Percentiles rank a stretch among this genome's conserved stretches.
Conservation (phyloP, 2,113 vertebrate species). For the Gadus macrocephalus region DNA sequence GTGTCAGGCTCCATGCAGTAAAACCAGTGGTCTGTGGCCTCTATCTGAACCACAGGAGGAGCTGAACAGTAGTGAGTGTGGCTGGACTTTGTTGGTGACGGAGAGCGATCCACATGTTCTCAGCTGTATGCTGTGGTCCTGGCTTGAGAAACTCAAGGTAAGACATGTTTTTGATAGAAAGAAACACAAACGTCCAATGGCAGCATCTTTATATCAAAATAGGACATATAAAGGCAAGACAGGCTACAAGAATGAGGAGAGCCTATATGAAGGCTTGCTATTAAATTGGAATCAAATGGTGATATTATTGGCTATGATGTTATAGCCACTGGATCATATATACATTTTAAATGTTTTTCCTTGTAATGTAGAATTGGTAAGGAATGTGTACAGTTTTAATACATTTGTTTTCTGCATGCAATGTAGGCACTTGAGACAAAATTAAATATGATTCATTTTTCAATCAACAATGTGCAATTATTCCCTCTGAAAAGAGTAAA, state of each 20-base stretch:
- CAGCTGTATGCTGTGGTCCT: constrained; percentile 72
- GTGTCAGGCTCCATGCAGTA: background rate
- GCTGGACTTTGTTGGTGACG: constrained; percentile 70
- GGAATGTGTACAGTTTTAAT: background rate
- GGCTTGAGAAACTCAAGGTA: constrained; percentile 76
- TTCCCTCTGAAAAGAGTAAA: background rate
- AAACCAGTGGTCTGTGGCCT: background rate
- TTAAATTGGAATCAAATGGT: no score
- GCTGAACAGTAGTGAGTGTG: constrained; percentile 72
- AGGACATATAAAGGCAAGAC: no score
- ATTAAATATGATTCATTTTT: no score
- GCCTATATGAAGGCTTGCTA: no score
- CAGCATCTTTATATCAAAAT: no score
- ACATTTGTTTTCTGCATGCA: no score
- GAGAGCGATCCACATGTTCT: constrained; percentile 74
- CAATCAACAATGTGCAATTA: no score
- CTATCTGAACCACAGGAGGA: constrained; percentile 60
- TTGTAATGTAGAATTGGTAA: background rate
- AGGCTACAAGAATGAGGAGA: no score
- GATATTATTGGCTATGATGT: no score
- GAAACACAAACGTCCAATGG: background rate
- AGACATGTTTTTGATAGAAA: constrained; percentile 6
- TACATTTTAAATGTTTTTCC: no score
- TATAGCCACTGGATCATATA: no score
- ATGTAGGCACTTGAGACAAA: no score